Percentiles rank a stretch among this genome's conserved stretches.
Evolutionary conservation across 1,140 invertebrate genomes (phyloP).

Genomic region (Stenopsyche tienmushanensis): DNA sequence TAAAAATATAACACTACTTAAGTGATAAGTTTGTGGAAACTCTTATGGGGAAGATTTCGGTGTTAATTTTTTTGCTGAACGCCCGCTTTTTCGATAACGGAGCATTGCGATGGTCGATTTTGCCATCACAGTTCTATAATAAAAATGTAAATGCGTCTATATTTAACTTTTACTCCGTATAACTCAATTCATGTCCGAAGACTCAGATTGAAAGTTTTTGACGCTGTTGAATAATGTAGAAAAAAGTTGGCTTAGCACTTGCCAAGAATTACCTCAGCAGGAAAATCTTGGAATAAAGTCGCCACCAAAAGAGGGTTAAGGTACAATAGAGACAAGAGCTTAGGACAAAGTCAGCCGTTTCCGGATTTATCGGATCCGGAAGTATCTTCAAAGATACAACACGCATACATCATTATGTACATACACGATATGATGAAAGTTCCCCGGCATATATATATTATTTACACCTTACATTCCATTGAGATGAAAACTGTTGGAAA

Average conservation of each 20-base stretch:
- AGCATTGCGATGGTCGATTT: not conserved
- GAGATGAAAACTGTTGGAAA: too few relatives aligned
- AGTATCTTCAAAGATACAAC: too few relatives aligned
- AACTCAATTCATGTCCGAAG: too few relatives aligned
- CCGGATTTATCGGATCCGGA: not conserved
- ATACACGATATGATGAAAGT: too few relatives aligned
- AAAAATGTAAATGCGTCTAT: not conserved
- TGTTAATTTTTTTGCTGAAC: not conserved
- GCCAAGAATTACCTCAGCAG: too few relatives aligned
- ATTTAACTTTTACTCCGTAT: too few relatives aligned
- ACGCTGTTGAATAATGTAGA: not conserved
- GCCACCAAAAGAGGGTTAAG: not conserved
- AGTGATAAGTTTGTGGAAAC: not conserved
- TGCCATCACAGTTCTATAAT: not conserved
- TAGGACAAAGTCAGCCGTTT: not conserved
- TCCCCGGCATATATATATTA: too few relatives aligned
- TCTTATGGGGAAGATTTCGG: not conserved
- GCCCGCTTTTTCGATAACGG: too few relatives aligned
- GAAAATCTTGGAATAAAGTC: too few relatives aligned
- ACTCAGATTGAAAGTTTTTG: not conserved
- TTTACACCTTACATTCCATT: too few relatives aligned
- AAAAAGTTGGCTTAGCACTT: not conserved
- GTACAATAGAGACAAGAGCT: not conserved
- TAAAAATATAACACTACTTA: not conserved
- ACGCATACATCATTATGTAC: too few relatives aligned